A percentile compares a stretch with the other conserved stretches of the same genome.
Conservation (phyloP, 1,140 invertebrate genomes). For the Drosophila sturtevanti region DNA sequence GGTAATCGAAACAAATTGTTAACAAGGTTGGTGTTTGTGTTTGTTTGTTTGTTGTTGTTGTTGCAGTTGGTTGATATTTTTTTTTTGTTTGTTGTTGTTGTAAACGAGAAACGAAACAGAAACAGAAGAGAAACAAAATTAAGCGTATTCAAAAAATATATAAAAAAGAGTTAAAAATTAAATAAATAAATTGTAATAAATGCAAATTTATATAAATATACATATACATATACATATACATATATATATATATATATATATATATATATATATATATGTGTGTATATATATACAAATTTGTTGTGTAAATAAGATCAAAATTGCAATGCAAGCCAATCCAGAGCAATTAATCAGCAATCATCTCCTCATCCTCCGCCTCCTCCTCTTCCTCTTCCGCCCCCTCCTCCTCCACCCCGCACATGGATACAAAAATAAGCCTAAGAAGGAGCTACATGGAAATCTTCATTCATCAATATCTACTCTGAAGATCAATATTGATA, state of each 20-base stretch:
- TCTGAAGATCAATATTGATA: too few species aligned
- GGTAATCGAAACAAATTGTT: slow-evolving; percentile 66
- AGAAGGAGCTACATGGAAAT: too few species aligned
- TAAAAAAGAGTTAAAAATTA: slow-evolving; percentile 37
- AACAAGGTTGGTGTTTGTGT: slow-evolving; percentile 39
- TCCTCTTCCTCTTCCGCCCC: not conserved
- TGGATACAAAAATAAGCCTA: not conserved
- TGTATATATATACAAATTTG: not conserved
- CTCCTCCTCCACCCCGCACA: not conserved
- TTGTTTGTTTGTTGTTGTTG: slow-evolving; percentile 43
- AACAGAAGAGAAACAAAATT: slow-evolving; percentile 78
- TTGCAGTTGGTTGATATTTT: slow-evolving; percentile 43
- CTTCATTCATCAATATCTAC: too few species aligned
- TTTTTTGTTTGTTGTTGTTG: slow-evolving; percentile 43
- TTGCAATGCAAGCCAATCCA: slow-evolving; percentile 22
- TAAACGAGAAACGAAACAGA: slow-evolving; percentile 73
- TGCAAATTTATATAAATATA: not conserved
- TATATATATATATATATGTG: not conserved
- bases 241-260: too few species aligned
- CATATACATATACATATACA: too few species aligned
- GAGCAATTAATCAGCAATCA: slow-evolving; percentile 15
- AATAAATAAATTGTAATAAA: slow-evolving; percentile 26
- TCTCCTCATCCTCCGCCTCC: slow-evolving; percentile 1
- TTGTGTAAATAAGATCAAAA: slow-evolving; percentile 7
- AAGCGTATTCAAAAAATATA: slow-evolving; percentile 70